Evolutionary conservation across 2,113 vertebrate species (phyloP), one percentile per base, ranked within the genome.

Genomic region (Montifringilla adamsi): DNA sequence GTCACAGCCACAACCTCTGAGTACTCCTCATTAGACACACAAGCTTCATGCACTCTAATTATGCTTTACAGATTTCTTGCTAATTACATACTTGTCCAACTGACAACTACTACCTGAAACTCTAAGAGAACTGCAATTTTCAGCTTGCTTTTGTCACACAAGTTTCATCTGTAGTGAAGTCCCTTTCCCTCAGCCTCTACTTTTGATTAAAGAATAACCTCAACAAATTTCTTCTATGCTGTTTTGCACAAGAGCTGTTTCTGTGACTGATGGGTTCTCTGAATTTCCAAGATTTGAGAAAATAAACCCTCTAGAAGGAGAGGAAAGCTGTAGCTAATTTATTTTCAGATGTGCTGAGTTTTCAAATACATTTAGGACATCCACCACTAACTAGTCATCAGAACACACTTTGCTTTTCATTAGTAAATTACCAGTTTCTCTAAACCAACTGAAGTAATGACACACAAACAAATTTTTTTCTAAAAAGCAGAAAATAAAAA

Each of bases 41-140:
- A 18, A 39, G 26, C 39, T 64, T 75, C 56, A 3, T 13, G 11
- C 18, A 26, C 5, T 59, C 30, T 21, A n/a, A 94, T 47, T 53
- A 76, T 20, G 19, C 27, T 72, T 13, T 19, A 41, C 4, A 4
- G 31, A 94, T 58, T 87, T 87, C 41, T 56, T 82, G 49, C 18
- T 35, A 56, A 81, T 33, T 60, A 50, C 16, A 56, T 22, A n/a
- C 10, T 73, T 69, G 76, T 4, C 27, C 39, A 72, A 47, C 10
- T 26, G 24, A 46, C 28, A 95, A 52, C 21, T 44, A 11, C 18
- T 31, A 58, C 28, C 43, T 64, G 9, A 60, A 79, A 47, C 72
- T 16, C 49, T 24, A 10, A 18, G 26, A 22, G 12, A 39, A 68
- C 5, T 0, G 2, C 0, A 0, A 47, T 28, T 88, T 82, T 30